phyloP scores from a whole-genome alignment of 2,797 vertebrate genomes.

The Parotocinclus haroldoi region DNA sequence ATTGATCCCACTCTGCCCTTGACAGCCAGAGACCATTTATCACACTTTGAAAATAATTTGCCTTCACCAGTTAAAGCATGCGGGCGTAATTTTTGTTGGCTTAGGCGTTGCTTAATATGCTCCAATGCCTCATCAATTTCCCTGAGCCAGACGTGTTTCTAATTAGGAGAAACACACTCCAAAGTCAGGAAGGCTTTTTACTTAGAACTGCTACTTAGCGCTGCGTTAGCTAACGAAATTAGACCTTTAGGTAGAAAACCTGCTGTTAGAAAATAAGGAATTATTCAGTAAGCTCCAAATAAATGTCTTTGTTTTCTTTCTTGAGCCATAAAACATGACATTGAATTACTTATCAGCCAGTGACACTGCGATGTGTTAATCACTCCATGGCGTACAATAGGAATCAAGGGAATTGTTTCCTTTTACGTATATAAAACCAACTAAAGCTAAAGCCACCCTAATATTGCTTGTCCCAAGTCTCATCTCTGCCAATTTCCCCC shows the following conservation, averaged over 20 bases:
- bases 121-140: conserved; percentile 51
- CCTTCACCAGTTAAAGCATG: conserved; percentile 56
- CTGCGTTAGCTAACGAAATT: conserved; percentile 49
- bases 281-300: not conserved
- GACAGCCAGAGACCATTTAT: conserved; percentile 64
- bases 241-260: conserved; percentile 26
- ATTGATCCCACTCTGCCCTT: conserved; percentile 46
- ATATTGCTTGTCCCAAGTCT: no score
- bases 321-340: no score
- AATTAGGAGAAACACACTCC: conserved; percentile 55
- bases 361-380: no score
- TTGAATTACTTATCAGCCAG: conserved; percentile 4
- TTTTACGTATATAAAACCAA: no score
- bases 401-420: no score
- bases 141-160: conserved; percentile 60
- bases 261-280: not conserved
- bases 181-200: conserved; percentile 59
- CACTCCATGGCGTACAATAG: no score
- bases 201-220: conserved; percentile 43
- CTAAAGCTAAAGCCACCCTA: no score
- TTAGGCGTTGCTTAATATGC: conserved; percentile 56
- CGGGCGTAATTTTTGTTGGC: conserved; percentile 61
- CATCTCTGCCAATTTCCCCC: no score
- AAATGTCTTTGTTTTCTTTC: not conserved
- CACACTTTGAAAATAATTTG: conserved; percentile 67